Evolutionary conservation across 2,888 invertebrate species (phyloP).

Genomic region (Brachyopa scutellaris): DNA sequence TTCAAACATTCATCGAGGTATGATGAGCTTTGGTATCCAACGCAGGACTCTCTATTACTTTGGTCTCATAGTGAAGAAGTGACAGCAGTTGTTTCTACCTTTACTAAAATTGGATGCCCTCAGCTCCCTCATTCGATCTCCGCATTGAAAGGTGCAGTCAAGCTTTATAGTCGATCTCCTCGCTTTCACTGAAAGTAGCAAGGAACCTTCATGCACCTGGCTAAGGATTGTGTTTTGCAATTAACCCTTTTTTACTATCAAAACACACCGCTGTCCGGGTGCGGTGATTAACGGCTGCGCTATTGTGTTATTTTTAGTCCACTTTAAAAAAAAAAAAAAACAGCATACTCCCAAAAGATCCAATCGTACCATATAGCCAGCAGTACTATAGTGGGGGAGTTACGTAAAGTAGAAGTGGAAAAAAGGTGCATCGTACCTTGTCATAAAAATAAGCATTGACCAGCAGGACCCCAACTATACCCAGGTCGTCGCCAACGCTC

Average conservation of each 20-base stretch:
- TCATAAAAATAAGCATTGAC: constrained; percentile 62
- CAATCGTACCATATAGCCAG: constrained; percentile 52
- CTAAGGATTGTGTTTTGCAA: too few species aligned
- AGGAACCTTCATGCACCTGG: too few species aligned
- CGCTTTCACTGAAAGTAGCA: too few species aligned
- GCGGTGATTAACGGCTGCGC: constrained; percentile 57
- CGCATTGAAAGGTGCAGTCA: too few species aligned
- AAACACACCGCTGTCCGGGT: constrained; percentile 12
- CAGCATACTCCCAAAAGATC: constrained; percentile 45
- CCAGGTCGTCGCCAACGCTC: constrained; percentile 17
- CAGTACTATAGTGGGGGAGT: constrained; percentile 24
- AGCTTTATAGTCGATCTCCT: too few species aligned
- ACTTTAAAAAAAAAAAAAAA: constrained; percentile 6
- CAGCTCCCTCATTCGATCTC: too few species aligned
- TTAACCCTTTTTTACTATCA: constrained; percentile 13
- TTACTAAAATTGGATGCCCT: too few species aligned
- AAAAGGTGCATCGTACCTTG: constrained; percentile 63
- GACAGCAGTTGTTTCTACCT: too few species aligned
- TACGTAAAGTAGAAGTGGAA: constrained; percentile 24
- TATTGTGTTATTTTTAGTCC: constrained; percentile 31
- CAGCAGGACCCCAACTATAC: constrained; percentile 2
- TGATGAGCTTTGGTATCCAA: too few species aligned
- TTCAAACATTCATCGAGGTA: too few species aligned
- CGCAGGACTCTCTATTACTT: too few species aligned
- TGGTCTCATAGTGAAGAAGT: too few species aligned